Evolutionary conservation across 2,888 invertebrate species (phyloP).

Genomic region (Ennomos fuscantarius): DNA sequence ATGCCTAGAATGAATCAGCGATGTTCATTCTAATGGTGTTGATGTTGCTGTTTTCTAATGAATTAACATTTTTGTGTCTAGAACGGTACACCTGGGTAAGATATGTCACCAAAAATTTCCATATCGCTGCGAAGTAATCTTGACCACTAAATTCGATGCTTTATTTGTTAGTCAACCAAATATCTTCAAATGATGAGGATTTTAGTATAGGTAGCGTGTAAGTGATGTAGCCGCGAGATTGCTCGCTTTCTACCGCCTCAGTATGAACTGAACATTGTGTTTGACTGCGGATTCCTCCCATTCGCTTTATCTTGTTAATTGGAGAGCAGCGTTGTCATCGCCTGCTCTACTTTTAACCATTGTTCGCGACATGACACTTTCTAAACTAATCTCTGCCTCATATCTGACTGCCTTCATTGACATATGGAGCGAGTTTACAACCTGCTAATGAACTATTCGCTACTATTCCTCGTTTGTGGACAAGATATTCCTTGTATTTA

Average conservation of each 20-base stretch:
- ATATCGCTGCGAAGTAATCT: too few species aligned
- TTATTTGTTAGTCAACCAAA: conserved; percentile 11
- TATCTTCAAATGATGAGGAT: conserved; percentile 30
- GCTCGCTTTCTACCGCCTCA: conserved; percentile 58
- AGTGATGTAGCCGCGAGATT: conserved; percentile 48
- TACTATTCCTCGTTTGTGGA: conserved; percentile 2
- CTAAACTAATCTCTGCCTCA: conserved; percentile 68
- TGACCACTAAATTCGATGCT: too few species aligned
- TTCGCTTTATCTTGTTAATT: conserved; percentile 64
- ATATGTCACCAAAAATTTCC: too few species aligned
- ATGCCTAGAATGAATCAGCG: not conserved
- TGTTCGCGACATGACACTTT: conserved; percentile 76
- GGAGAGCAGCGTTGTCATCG: conserved; percentile 59
- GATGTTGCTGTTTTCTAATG: too few species aligned
- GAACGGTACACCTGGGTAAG: too few species aligned
- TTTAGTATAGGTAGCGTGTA: conserved; percentile 40
- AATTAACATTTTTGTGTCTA: too few species aligned
- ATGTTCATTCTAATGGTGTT: too few species aligned
- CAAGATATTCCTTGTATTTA: not conserved
- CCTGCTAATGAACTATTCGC: conserved; percentile 29
- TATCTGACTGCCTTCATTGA: conserved; percentile 69
- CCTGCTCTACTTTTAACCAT: conserved; percentile 66
- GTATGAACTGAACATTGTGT: conserved; percentile 38
- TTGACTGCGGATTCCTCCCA: conserved; percentile 56
- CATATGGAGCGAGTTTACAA: conserved; percentile 53